Conservation (phyloP, 2,113 vertebrate genomes). For the Argyrosomus japonicus region DNA sequence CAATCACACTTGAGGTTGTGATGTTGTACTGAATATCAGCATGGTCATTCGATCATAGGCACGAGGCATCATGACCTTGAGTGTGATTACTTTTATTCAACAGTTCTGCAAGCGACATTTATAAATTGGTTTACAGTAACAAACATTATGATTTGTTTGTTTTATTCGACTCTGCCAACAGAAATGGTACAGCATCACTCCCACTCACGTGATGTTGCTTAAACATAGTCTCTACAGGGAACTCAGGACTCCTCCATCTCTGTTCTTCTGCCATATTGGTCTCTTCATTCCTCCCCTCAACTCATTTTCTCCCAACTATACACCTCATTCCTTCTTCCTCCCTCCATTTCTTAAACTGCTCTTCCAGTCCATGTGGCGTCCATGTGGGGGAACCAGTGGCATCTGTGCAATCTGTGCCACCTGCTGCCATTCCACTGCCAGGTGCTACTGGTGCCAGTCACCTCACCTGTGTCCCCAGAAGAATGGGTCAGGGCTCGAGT, state of each 20-base stretch:
- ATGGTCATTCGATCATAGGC: too few relatives aligned
- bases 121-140: too few relatives aligned
- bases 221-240: too few relatives aligned
- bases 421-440: constrained; percentile 66
- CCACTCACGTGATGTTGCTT: too few relatives aligned
- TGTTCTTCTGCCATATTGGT: background rate
- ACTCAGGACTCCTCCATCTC: background rate
- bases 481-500: constrained; percentile 14
- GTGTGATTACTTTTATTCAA: too few relatives aligned
- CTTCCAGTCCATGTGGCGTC: constrained; percentile 1
- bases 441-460: constrained; percentile 18
- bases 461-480: constrained; percentile 7
- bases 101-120: too few relatives aligned
- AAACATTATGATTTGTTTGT: too few relatives aligned
- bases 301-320: background rate
- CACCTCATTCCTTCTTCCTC: background rate
- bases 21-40: too few relatives aligned
- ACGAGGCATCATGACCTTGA: too few relatives aligned
- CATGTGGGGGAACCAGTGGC: constrained; percentile 22
- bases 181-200: too few relatives aligned
- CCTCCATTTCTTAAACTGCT: background rate
- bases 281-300: background rate
- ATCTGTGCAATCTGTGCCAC: constrained; percentile 69
- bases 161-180: too few relatives aligned
- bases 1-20: too few relatives aligned